Conservation (phyloP, 1,140 invertebrate species). For the Aphelinus certus region DNA sequence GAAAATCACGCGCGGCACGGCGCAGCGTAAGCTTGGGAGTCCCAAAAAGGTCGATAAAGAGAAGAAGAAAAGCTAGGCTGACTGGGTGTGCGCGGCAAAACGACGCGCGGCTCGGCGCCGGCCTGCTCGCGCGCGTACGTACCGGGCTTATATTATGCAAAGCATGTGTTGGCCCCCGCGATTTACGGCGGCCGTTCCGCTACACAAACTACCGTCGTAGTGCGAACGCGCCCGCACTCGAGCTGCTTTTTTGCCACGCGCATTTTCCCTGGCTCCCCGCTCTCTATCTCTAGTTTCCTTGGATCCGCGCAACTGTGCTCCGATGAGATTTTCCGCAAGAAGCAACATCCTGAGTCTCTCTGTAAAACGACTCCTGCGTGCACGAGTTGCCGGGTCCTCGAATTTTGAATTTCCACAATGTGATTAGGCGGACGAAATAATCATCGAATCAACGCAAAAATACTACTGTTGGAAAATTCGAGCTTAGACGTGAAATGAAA, state of each 20-base stretch:
- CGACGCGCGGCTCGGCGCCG: constrained; percentile 44
- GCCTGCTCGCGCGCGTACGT: constrained; percentile 42
- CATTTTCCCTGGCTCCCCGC: constrained; percentile 13
- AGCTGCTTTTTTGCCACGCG: constrained; percentile 44
- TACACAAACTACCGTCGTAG: constrained; percentile 47
- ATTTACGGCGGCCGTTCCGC: constrained; percentile 63
- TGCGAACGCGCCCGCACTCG: constrained; percentile 38
- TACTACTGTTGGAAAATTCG: too few species aligned
- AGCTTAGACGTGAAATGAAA: too few species aligned
- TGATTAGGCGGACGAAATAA: too few species aligned
- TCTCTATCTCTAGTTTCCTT: constrained; percentile 34
- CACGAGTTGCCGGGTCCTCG: too few species aligned
- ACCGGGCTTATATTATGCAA: constrained; percentile 65
- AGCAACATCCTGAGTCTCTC: too few species aligned
- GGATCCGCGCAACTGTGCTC: constrained; percentile 4
- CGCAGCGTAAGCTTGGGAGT: background rate
- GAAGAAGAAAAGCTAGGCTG: background rate
- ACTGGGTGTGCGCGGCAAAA: constrained; percentile 1
- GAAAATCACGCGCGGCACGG: background rate
- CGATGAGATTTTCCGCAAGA: constrained; percentile 13
- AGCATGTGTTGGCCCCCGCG: constrained; percentile 57
- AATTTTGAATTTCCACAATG: too few species aligned
- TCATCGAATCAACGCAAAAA: too few species aligned
- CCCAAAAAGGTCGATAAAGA: constrained; percentile 36
- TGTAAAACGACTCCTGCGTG: too few species aligned